Base-by-base conservation (phyloP, 2,797 vertebrate species). In the Sylvia borin region DNA sequence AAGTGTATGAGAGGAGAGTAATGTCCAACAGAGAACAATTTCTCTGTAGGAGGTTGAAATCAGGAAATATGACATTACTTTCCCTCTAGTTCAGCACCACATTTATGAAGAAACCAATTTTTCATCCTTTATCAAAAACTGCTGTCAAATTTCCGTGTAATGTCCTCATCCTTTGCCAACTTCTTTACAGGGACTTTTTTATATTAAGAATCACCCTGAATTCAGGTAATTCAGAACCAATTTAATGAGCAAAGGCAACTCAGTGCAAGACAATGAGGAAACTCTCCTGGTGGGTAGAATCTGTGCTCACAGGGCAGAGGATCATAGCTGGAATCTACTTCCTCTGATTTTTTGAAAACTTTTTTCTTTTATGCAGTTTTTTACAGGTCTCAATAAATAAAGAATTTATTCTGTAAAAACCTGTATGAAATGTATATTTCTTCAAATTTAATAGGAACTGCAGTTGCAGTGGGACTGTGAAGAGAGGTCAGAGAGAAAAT, bases 171-270 rank as follows among this genome's bases (percentile, higher is more conserved):
- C 54, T 90, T 81, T 81, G 38, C 90, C 72, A 85, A 2, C 67
- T 82, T 92, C 73, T 89, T 88, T 93, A 43, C 5, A 4, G 40
- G 9, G 47, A 73, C 58, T 93, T 94, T 57, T 27, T 73, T 90
- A n/a, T 81, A 57, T 82, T 70, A 71, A 95, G 60, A 71, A 74
- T 74, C 5, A 3, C 34, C 51, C 67, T 60, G 34, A 92, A 90
- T 91, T 85, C 85, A 85, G 54, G 57, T 74, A 87, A 90, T 93
- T 91, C 85, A 88, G 48, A 58, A 74, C 53, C 38, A 71, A 42
- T 94, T 91, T 93, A 95, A 88, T 0, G 2, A 89, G 74, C 9
- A 27, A 93, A 90, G 72, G 74, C 36, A 88, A 58, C 61, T 86
- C 66, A 54, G 20, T 83, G 75, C 51, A 88, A 82, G 82, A 79